These are phyloP conservation scores for Xanthia icteritia DNA, from an alignment of 2,888 invertebrate genomes.

Conservation along the genomic window DNA sequence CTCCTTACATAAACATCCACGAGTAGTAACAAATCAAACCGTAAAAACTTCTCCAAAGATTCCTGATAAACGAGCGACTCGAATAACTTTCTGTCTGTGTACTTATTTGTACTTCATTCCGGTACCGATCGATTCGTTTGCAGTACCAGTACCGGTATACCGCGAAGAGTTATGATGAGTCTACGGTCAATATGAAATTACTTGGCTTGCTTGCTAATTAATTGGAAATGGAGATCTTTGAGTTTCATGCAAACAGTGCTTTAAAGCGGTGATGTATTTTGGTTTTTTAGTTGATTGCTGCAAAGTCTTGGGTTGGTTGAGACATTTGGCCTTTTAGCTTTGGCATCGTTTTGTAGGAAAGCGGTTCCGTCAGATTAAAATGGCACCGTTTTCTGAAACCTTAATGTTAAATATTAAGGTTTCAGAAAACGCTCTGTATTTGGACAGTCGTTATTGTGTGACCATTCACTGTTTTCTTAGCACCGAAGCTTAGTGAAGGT, in stretches of 20 bases:
- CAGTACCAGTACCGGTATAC: conserved; percentile 24
- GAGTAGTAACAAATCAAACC: conserved; percentile 87
- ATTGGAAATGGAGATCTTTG: conserved; percentile 47
- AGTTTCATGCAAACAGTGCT: conserved; percentile 33
- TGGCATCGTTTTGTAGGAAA: background rate
- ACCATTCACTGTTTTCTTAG: too few species aligned
- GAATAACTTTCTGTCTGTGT: conserved; percentile 82
- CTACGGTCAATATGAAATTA: conserved; percentile 56
- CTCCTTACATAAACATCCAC: conserved; percentile 57
- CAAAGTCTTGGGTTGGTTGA: background rate
- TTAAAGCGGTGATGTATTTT: background rate
- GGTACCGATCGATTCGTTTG: conserved; percentile 69
- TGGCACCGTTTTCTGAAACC: too few species aligned
- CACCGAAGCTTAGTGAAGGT: too few species aligned
- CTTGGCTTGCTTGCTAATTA: conserved; percentile 48
- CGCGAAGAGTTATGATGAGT: conserved; percentile 55
- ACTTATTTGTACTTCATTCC: conserved; percentile 87
- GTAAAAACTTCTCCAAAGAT: conserved; percentile 87
- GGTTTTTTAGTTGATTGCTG: background rate
- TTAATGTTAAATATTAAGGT: too few species aligned
- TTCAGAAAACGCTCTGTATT: too few species aligned
- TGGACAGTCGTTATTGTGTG: too few species aligned
- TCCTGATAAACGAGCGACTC: conserved; percentile 84
- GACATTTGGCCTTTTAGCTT: background rate
- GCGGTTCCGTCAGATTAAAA: background rate